Evolutionary conservation across 2,113 vertebrate species (phyloP).

Genomic region (Cyrtonyx montezumae): DNA sequence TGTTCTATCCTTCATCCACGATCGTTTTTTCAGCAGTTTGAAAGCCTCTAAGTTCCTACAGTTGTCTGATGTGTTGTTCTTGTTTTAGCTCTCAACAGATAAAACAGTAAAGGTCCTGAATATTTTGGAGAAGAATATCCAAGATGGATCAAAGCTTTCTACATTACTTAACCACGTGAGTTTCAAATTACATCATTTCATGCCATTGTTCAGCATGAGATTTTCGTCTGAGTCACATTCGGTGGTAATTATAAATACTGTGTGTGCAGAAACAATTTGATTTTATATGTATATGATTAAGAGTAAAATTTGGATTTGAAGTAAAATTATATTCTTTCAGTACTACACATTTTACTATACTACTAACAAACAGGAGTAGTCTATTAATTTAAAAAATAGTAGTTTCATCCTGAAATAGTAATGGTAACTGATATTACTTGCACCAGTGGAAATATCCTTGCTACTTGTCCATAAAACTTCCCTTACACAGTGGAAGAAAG

Average conservation of each 20-base stretch:
- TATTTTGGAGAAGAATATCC: constrained; percentile 98
- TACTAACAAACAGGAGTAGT: background rate
- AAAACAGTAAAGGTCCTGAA: constrained; percentile 96
- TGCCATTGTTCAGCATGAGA: constrained; percentile 62
- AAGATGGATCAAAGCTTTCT: constrained; percentile 92
- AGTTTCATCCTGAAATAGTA: background rate
- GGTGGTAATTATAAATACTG: background rate
- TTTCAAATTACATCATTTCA: constrained; percentile 8
- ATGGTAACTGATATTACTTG: background rate
- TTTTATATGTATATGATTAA: background rate
- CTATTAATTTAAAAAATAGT: background rate
- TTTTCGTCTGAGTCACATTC: background rate
- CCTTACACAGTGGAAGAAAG: background rate
- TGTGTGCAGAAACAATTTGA: background rate
- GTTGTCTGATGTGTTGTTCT: constrained; percentile 17
- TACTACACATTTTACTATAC: background rate
- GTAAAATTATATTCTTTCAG: background rate
- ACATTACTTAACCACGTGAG: constrained; percentile 94
- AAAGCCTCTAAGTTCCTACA: background rate
- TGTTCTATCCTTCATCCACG: background rate
- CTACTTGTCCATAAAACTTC: background rate
- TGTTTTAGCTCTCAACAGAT: constrained; percentile 91
- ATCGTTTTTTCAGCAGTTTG: background rate
- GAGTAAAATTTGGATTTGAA: background rate
- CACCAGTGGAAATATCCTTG: background rate